Evolutionary conservation across 2,888 invertebrate genomes (phyloP).

Genomic region (Drosophila niveifrons): DNA sequence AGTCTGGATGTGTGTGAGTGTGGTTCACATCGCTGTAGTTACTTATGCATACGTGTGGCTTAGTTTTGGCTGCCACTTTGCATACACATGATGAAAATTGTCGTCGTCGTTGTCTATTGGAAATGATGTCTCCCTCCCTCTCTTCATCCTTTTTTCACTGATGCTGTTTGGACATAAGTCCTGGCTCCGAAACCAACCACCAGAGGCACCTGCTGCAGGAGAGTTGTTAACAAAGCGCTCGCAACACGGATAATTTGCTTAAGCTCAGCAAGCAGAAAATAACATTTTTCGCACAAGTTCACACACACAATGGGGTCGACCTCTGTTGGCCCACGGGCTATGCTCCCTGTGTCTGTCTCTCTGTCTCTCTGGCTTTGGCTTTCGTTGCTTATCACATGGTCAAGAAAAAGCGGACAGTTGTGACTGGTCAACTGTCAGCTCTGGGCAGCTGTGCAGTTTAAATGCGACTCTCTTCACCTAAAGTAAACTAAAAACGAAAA

Average conservation of each 20-base stretch:
- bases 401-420: conserved; percentile 39
- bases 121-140: conserved; percentile 19
- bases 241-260: conserved; percentile 73
- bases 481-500: conserved; percentile 22
- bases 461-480: conserved; percentile 54
- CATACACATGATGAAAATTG: conserved; percentile 66
- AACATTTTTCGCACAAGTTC: conserved; percentile 75
- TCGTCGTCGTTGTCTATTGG: conserved; percentile 63
- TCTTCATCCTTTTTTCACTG: not conserved
- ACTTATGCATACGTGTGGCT: conserved; percentile 75
- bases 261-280: conserved; percentile 77
- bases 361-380: conserved; percentile 13
- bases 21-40: conserved; percentile 41
- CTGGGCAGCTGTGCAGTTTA: conserved; percentile 59
- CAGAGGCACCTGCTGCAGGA: conserved; percentile 2
- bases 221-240: conserved; percentile 42
- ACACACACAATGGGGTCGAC: conserved; percentile 67
- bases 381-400: conserved; percentile 57
- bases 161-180: conserved; percentile 24
- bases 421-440: conserved; percentile 54
- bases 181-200: conserved; percentile 1
- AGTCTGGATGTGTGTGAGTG: no score
- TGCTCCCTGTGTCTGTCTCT: conserved; percentile 13
- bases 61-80: conserved; percentile 53
- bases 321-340: conserved; percentile 36